phyloP scores from a whole-genome alignment of 1,140 invertebrate genomes.

The Cotesia typhae region DNA sequence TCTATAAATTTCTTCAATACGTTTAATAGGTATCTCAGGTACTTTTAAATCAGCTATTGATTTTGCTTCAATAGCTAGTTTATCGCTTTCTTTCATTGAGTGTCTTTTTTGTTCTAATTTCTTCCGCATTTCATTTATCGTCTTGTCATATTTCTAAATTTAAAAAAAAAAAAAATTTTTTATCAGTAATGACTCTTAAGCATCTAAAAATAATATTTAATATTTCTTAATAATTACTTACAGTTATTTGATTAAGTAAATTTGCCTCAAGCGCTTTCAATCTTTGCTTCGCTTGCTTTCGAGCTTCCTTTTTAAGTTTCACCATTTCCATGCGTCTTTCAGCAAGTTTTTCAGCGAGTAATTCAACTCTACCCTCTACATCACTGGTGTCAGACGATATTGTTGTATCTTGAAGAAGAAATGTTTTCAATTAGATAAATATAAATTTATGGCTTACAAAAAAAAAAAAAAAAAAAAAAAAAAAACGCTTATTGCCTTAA shows the following conservation, averaged over 20 bases:
- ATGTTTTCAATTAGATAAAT: too few species aligned
- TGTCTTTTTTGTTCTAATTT: conserved; percentile 58
- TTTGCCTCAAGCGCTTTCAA: conserved; percentile 59
- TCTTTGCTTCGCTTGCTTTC: conserved; percentile 59
- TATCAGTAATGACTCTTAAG: neutral
- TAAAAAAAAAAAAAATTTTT: conserved; percentile 11
- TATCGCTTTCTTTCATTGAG: conserved; percentile 53
- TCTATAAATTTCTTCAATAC: conserved; percentile 60
- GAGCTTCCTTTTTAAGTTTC: conserved; percentile 57
- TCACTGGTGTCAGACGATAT: conserved; percentile 63
- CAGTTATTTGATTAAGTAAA: conserved; percentile 62
- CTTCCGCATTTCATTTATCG: conserved; percentile 62
- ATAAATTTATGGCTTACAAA: too few species aligned
- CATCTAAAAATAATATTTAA: neutral
- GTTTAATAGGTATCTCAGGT: conserved; percentile 61
- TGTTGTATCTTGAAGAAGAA: conserved; percentile 54
- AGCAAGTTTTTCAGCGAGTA: conserved; percentile 59
- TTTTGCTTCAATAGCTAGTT: conserved; percentile 59
- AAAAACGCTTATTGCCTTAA: too few species aligned
- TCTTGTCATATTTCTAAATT: conserved; percentile 60
- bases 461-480: too few species aligned
- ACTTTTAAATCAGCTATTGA: conserved; percentile 61
- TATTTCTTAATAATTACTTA: conserved; percentile 34
- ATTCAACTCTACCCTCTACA: conserved; percentile 60
- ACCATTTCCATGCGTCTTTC: conserved; percentile 60